Conservation (phyloP, 1,140 invertebrate genomes). For the Cyrtorhinus lividipennis region DNA sequence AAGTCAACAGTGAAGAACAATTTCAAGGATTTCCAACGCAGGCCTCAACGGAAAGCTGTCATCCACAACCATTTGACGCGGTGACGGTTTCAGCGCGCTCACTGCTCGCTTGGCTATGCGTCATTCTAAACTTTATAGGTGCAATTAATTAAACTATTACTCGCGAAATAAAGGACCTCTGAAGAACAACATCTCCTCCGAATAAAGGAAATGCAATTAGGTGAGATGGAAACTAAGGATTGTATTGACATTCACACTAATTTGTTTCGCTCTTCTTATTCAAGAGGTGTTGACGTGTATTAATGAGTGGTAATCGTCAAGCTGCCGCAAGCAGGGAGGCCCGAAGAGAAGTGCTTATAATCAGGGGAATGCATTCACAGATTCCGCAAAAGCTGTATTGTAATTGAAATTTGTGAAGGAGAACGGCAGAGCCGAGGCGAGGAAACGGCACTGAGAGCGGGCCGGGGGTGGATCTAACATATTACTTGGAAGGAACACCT, state of each 20-base stretch:
- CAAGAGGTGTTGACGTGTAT: constrained; percentile 11
- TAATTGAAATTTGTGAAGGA: constrained; percentile 18
- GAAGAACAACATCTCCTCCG: constrained; percentile 1
- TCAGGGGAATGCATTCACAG: constrained; percentile 15
- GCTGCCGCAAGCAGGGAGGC: neutral
- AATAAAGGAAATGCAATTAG: neutral
- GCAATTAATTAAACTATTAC: constrained; percentile 1
- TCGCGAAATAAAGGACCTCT: neutral
- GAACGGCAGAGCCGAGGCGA: neutral
- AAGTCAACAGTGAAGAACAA: no score
- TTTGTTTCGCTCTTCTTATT: constrained; percentile 7
- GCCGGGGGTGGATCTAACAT: constrained; percentile 5
- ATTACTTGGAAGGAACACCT: constrained; percentile 9
- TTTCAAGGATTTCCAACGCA: no score
- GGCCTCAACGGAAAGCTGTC: no score
- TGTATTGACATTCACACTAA: constrained; percentile 8
- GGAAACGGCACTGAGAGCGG: neutral
- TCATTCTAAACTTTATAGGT: neutral
- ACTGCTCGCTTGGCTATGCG: neutral
- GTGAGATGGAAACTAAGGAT: constrained; percentile 1
- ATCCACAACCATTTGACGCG: neutral
- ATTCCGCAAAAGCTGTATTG: constrained; percentile 15
- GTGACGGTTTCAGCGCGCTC: no score
- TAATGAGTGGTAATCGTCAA: constrained; percentile 16
- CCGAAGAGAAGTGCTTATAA: neutral